Evolutionary conservation across 2,888 invertebrate species (phyloP), one percentile per base, ranked within the genome.

Genomic region (Nephrotoma appendiculata): DNA sequence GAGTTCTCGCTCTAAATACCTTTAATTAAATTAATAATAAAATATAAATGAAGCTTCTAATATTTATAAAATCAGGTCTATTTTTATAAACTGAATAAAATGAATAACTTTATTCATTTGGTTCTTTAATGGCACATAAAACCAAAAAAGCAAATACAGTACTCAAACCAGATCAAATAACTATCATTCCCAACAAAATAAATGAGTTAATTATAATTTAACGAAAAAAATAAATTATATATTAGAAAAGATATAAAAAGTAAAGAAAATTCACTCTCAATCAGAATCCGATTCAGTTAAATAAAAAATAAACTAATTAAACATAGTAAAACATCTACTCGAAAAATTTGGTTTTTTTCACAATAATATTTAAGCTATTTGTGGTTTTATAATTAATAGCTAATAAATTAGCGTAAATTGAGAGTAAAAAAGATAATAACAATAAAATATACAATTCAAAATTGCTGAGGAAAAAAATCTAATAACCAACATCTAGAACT

Each of bases 1-100:
- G 97, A 90, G 97, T 97, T 92, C 97, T 95, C 90, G 96, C 96
- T 92, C 97, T 95, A 93, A 98, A 98, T 93, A 95, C 99, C 98
- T 97, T 92, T 31, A 87, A 83, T 7, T 41, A 57, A 87, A 83
- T 19, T 19, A 83, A 83, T 41, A 19, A 84, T 84, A 6, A 84
- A 84, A 42, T 71, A 84, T 15, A n/a, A 71, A 71, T 71, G 11
- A 71, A 9, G 11, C 15, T 57, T 57, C 15, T 1, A 3, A 9
- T 11, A 3, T 31, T 7, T 71, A 9, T 71, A 71, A 71, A 31
- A 31, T 57, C 15, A 15, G 6, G 12, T 52, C 15, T 52, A 52
- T 52, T 31, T 31, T 31, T 48, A 48, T 12, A 52, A 52, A 52
- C n/a, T 31, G 3, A 31, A 31, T 31, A 31, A 6, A 52, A 52